Conservation (phyloP, 2,113 vertebrate species). For the Dipodomys stephensi region DNA sequence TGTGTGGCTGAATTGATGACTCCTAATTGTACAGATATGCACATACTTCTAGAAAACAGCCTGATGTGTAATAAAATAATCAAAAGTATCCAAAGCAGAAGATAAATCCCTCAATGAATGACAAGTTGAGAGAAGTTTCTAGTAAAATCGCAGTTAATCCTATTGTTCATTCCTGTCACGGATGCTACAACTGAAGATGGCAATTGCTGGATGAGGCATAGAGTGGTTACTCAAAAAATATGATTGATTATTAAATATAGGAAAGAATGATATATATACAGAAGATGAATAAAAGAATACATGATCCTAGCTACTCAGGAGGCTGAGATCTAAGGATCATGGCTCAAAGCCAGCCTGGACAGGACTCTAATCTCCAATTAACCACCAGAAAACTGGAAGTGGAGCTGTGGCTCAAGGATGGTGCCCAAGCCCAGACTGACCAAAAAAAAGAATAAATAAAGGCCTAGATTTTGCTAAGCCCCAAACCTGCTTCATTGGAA, state of each 20-base stretch:
- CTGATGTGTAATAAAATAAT: background rate
- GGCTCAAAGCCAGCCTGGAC: too few species aligned
- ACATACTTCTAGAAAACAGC: background rate
- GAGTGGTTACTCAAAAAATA: background rate
- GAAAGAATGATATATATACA: background rate
- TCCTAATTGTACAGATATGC: background rate
- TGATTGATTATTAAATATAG: background rate
- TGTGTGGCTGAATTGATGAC: background rate
- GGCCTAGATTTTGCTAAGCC: background rate
- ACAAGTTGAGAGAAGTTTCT: background rate
- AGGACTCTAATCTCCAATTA: too few species aligned
- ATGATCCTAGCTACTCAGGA: background rate
- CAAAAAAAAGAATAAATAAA: background rate
- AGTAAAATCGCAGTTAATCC: background rate
- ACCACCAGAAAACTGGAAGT: too few species aligned
- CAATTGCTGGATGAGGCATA: background rate
- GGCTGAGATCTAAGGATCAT: too few species aligned
- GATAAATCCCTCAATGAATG: background rate
- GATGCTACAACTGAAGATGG: background rate
- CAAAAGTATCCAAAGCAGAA: background rate
- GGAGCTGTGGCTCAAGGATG: too few species aligned
- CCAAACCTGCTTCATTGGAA: background rate
- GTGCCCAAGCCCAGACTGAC: too few species aligned
- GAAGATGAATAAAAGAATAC: constrained; percentile 10
- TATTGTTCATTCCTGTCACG: background rate